phyloP scores from a whole-genome alignment of 2,888 invertebrate genomes.

The Oxycera nigricornis region DNA sequence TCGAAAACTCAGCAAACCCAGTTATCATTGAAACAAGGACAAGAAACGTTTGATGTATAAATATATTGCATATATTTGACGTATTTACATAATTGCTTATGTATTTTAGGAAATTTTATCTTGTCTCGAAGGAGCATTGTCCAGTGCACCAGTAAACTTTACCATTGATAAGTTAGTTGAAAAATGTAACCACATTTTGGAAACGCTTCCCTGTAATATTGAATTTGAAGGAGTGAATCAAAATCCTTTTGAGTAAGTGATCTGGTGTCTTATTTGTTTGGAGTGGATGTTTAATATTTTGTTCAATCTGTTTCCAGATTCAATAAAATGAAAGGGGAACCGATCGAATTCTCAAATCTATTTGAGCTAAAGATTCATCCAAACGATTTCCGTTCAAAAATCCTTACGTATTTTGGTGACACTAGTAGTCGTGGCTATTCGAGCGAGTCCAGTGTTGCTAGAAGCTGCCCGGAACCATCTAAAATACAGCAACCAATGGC shows the following conservation, averaged over 20 bases:
- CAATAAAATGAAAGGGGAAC: slow-evolving; percentile 47
- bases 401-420: slow-evolving; percentile 40
- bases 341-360: slow-evolving; percentile 46
- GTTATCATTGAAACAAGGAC: slow-evolving; percentile 6
- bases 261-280: neutral
- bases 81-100: neutral
- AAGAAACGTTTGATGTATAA: slow-evolving; percentile 41
- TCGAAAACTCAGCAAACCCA: neutral
- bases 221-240: slow-evolving; percentile 29
- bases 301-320: slow-evolving; percentile 47
- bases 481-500: too few relatives aligned
- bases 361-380: slow-evolving; percentile 32
- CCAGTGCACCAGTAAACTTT: slow-evolving; percentile 7
- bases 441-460: neutral
- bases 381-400: neutral
- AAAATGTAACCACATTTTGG: slow-evolving; percentile 36
- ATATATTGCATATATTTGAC: neutral
- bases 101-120: slow-evolving; percentile 5
- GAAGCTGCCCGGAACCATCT: neutral
- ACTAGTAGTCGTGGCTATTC: too few relatives aligned
- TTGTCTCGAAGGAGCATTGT: neutral
- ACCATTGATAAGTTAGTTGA: slow-evolving; percentile 32
- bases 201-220: slow-evolving; percentile 36
- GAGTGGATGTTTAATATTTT: neutral
- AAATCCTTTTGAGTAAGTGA: slow-evolving; percentile 44